Percentiles rank a stretch among this genome's conserved stretches.
These are phyloP conservation scores for Amphipyra tragopoginis DNA, from an alignment of 2,888 invertebrate genomes.

Conservation along the genomic window DNA sequence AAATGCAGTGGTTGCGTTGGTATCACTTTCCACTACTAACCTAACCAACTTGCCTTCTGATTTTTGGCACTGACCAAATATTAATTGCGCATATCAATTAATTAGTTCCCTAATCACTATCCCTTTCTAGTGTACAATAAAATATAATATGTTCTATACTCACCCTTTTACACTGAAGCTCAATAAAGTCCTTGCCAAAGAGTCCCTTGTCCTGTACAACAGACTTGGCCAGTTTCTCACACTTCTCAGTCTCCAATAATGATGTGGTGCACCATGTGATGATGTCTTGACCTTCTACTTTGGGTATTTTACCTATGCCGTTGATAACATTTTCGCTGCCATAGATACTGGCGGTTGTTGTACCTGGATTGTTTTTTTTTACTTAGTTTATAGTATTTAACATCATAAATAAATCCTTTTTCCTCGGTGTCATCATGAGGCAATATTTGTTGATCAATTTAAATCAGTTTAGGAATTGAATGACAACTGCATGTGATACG, in stretches of 20 bases:
- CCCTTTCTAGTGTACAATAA: too few relatives aligned
- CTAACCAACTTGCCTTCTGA: too few relatives aligned
- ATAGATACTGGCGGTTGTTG: conserved; percentile 58
- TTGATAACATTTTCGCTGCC: conserved; percentile 65
- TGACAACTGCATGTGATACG: too few relatives aligned
- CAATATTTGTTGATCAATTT: too few relatives aligned
- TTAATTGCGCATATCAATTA: too few relatives aligned
- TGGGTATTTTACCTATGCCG: conserved; percentile 60
- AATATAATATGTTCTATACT: conserved; percentile 23
- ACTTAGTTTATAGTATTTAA: not conserved
- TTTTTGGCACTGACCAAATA: too few relatives aligned
- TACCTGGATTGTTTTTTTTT: conserved; percentile 49
- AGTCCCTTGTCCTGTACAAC: conserved; percentile 91
- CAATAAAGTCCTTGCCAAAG: conserved; percentile 91
- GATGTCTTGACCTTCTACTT: conserved; percentile 77
- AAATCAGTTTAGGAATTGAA: too few relatives aligned
- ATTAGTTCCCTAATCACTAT: too few relatives aligned
- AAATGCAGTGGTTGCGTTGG: too few relatives aligned
- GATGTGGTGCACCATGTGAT: conserved; percentile 96
- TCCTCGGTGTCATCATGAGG: too few relatives aligned
- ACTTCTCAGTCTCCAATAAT: conserved; percentile 94
- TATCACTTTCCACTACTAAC: too few relatives aligned
- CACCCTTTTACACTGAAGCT: conserved; percentile 92
- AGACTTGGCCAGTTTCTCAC: conserved; percentile 93
- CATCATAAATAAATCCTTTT: too few relatives aligned